Base-by-base conservation (phyloP, 2,113 vertebrate genomes). In the Helogale parvula region DNA sequence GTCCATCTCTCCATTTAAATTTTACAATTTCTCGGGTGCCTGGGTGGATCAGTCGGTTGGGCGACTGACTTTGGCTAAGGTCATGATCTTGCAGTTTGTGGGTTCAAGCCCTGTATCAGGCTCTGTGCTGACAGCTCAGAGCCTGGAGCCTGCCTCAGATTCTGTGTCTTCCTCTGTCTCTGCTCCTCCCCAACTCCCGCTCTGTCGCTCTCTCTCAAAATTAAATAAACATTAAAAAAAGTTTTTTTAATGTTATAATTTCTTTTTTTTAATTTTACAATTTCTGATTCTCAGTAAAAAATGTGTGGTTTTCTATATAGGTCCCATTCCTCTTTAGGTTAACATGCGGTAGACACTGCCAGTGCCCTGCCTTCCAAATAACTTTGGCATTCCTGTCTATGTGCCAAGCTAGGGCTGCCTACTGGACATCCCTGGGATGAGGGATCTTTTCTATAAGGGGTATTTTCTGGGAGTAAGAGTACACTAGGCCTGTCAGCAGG, bases 1-100 rank as follows among this genome's bases (percentile, higher is more conserved):
- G 81, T 77, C 88, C 72, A 54, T 79, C 90, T 95, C 81, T 94
- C 50, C 85, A 96, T 90, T 98, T 95, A 90, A 94, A 92, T 33
- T 69, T 96, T 86, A 85, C 54, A 60, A 84, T 81, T 47, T 47
- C 45, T 47, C 16, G 41, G 41, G 41, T 41, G 41, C 41, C 41
- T 41, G 41, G 41, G 41, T 41, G 41, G 41, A 41, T 41, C 41
- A 41, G 41, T 41, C 41, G 5, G 41, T 41, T 41, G 41, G 41
- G 41, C 41, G 5, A 5, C 41, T 41, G 41, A 41, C 41, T 41
- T 41, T 41, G 41, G 41, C 41, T 41, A 41, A 41, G 41, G 41
- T 41, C 41, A 41, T 41, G 41, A 41, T 41, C 41, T 41, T 41
- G 41, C 41, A 41, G 41, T 41, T 41, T 41, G 41, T 41, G 41